phyloP scores from a whole-genome alignment of 1,140 invertebrate species.

The Proctacanthus coquilletti region DNA sequence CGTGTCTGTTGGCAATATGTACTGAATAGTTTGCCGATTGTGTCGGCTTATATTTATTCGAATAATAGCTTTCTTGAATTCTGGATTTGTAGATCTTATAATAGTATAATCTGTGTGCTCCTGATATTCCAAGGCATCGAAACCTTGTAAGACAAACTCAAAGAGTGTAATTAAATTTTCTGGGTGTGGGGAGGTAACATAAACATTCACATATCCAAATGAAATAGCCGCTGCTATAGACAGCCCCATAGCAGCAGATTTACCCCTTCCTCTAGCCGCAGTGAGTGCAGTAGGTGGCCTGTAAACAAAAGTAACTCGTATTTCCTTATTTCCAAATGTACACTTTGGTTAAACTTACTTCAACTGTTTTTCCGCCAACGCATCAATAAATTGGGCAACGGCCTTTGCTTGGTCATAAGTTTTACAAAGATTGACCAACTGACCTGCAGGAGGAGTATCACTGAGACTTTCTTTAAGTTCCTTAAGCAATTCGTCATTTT shows the following conservation, averaged over 20 bases:
- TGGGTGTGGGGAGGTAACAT: conserved; percentile 93
- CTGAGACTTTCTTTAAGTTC: conserved; percentile 52
- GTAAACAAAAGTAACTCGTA: too few species aligned
- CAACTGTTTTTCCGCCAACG: conserved; percentile 77
- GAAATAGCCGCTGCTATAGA: conserved; percentile 73
- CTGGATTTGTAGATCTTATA: conserved; percentile 89
- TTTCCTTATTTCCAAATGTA: too few species aligned
- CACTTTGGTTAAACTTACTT: conserved; percentile 19
- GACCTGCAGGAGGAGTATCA: conserved; percentile 82
- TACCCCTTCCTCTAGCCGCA: conserved; percentile 90
- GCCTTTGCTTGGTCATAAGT: conserved; percentile 91
- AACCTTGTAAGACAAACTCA: conserved; percentile 93
- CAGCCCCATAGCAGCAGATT: conserved; percentile 94
- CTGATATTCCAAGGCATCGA: conserved; percentile 89
- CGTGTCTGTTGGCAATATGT: conserved; percentile 87
- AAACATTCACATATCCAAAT: conserved; percentile 93
- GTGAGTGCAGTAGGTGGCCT: conserved; percentile 87
- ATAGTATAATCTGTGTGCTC: conserved; percentile 95
- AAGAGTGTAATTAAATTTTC: conserved; percentile 98
- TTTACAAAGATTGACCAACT: conserved; percentile 78
- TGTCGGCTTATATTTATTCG: conserved; percentile 81
- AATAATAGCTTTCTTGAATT: conserved; percentile 93
- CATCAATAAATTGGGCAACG: conserved; percentile 86
- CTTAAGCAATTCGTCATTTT: conserved; percentile 43
- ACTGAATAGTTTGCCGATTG: conserved; percentile 96